phyloP scores from a whole-genome alignment of 2,888 invertebrate genomes.

The Ernsta delagoae region DNA sequence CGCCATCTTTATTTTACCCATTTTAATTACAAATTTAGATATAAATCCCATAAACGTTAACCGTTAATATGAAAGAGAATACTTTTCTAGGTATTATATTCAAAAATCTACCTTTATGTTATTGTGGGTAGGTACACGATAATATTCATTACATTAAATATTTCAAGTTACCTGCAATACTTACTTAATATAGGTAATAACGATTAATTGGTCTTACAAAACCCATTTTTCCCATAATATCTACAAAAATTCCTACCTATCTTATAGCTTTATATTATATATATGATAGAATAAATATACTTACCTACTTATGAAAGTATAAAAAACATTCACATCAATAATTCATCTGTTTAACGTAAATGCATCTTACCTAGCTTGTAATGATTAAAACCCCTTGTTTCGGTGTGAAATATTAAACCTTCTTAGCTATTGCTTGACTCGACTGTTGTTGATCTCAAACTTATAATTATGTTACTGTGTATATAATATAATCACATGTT shows the following conservation, averaged over 20 bases:
- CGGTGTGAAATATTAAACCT: constrained; percentile 45
- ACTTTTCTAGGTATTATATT: too few relatives aligned
- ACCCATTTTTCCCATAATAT: too few relatives aligned
- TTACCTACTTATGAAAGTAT: background rate
- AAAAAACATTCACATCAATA: constrained; percentile 24
- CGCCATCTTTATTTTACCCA: too few relatives aligned
- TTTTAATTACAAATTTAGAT: too few relatives aligned
- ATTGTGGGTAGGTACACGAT: too few relatives aligned
- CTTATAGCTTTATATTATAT: constrained; percentile 27
- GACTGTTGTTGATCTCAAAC: constrained; percentile 82
- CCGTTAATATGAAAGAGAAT: too few relatives aligned
- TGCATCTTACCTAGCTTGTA: constrained; percentile 38
- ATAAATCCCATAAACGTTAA: too few relatives aligned
- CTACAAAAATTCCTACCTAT: background rate
- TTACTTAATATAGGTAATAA: too few relatives aligned
- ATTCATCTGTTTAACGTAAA: constrained; percentile 30
- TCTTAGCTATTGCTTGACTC: constrained; percentile 71
- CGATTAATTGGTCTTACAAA: too few relatives aligned
- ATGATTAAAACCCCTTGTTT: constrained; percentile 41
- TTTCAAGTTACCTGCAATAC: too few relatives aligned
- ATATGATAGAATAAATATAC: background rate
- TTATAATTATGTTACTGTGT: constrained; percentile 75
- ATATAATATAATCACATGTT: constrained; percentile 83
- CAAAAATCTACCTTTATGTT: too few relatives aligned
- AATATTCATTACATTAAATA: too few relatives aligned